Evolutionary conservation across 2,113 vertebrate genomes (phyloP).

Genomic region (Plecotus auritus): DNA sequence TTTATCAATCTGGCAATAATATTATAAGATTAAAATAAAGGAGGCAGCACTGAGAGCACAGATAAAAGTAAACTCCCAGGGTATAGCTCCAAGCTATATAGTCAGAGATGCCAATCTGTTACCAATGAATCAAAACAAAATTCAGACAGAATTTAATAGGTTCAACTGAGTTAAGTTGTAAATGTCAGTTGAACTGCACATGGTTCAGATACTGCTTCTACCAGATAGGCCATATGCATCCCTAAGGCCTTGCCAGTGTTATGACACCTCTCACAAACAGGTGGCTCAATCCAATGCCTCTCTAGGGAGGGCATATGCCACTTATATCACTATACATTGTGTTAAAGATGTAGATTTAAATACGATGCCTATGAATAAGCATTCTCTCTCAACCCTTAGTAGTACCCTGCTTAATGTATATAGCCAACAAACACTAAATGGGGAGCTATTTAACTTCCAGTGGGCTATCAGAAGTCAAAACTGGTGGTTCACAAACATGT

Average conservation of each 20-base stretch:
- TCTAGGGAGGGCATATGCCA: not conserved
- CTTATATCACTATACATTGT: not conserved
- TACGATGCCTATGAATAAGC: constrained; percentile 11
- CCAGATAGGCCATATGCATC: not conserved
- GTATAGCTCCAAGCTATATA: not conserved
- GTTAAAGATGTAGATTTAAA: constrained; percentile 35
- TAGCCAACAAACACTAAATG: not conserved
- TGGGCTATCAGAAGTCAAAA: not conserved
- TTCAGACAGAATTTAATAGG: constrained; percentile 38
- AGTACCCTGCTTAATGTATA: not conserved
- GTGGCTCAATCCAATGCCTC: constrained; percentile 34
- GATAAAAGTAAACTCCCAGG: constrained; percentile 15
- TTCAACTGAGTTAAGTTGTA: constrained; percentile 26
- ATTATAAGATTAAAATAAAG: constrained; percentile 47
- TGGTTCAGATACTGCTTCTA: constrained; percentile 30
- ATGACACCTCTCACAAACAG: not conserved
- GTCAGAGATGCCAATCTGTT: constrained; percentile 41
- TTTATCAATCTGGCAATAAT: constrained; percentile 29
- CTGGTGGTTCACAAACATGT: not conserved
- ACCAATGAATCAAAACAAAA: constrained; percentile 49
- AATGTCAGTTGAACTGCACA: constrained; percentile 54
- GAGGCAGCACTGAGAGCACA: constrained; percentile 3
- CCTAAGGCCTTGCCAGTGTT: constrained; percentile 1
- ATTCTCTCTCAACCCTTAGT: not conserved
- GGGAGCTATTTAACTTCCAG: not conserved